Conservation (phyloP, 2,113 vertebrate species). For the Anthoscopus minutus region DNA sequence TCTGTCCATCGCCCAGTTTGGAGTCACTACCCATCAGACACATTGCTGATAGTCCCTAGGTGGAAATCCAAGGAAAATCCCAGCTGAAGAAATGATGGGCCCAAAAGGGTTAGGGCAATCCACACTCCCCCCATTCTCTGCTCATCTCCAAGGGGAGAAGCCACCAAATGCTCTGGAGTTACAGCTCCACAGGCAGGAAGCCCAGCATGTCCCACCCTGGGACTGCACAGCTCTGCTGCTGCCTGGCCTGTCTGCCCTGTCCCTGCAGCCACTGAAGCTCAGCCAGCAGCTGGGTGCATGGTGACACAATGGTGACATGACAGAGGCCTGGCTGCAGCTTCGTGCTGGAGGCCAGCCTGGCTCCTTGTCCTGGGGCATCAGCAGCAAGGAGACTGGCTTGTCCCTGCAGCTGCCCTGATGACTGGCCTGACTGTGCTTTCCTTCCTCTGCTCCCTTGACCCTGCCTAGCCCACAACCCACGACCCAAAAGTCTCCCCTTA, state of each 20-base stretch:
- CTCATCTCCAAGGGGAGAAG: background rate
- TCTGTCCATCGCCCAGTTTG: background rate
- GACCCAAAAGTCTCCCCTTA: background rate
- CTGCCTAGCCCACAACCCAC: background rate
- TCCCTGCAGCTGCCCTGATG: background rate
- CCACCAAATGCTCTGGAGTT: background rate
- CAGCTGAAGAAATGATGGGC: background rate
- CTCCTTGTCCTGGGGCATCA: background rate
- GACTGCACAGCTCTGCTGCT: background rate
- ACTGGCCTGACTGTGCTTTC: background rate
- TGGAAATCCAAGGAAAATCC: background rate
- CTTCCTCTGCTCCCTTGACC: background rate
- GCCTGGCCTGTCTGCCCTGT: background rate
- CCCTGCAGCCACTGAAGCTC: background rate
- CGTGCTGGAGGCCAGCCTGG: background rate
- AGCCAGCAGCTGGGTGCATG: background rate
- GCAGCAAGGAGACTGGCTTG: background rate
- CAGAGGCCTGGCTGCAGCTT: background rate
- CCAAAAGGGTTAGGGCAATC: background rate
- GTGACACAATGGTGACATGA: background rate
- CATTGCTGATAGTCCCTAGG: background rate
- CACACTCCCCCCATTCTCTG: background rate
- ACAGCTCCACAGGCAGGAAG: background rate
- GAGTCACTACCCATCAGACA: background rate
- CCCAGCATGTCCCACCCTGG: rapidly evolving